A percentile compares a stretch with the other conserved stretches of the same genome.
Evolutionary conservation across 1,140 invertebrate species (phyloP).

Genomic region (Andricus grossulariae): DNA sequence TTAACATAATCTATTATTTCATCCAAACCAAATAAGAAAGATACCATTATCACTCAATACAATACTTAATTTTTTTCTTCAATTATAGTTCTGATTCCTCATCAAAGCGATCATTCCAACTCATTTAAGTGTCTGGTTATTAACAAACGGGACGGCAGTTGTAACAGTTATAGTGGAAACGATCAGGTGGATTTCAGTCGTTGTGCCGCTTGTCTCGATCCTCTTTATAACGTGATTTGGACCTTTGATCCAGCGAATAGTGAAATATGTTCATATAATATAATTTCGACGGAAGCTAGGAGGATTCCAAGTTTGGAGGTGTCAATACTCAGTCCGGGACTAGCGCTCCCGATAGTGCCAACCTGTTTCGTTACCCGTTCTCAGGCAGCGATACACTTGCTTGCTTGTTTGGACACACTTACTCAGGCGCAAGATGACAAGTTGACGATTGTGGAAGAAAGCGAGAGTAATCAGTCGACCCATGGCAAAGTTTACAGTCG

Average conservation of each 20-base stretch:
- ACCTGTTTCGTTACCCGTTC: constrained; percentile 85
- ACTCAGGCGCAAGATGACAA: constrained; percentile 88
- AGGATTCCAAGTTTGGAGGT: constrained; percentile 67
- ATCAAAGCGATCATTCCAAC: constrained; percentile 80
- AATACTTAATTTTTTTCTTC: constrained; percentile 58
- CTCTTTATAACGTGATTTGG: constrained; percentile 91
- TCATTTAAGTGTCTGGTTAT: constrained; percentile 90
- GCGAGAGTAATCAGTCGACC: constrained; percentile 74
- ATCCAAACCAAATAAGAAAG: not conserved
- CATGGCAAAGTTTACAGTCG: constrained; percentile 79
- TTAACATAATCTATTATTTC: not conserved
- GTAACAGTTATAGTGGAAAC: constrained; percentile 85
- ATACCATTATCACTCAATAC: constrained; percentile 3
- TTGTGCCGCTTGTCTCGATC: constrained; percentile 89
- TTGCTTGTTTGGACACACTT: constrained; percentile 93
- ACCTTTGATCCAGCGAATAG: constrained; percentile 84
- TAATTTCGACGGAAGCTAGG: constrained; percentile 82
- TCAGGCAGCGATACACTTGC: constrained; percentile 90
- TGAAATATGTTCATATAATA: constrained; percentile 88
- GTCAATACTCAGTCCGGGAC: constrained; percentile 84
- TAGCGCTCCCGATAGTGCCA: constrained; percentile 86
- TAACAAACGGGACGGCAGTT: constrained; percentile 88
- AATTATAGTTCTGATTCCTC: constrained; percentile 81
- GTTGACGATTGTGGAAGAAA: constrained; percentile 75
- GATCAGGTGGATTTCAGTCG: constrained; percentile 88